Evolutionary conservation across 2,888 invertebrate species (phyloP), one percentile per base, ranked within the genome.

Genomic region (Elysia crispata): DNA sequence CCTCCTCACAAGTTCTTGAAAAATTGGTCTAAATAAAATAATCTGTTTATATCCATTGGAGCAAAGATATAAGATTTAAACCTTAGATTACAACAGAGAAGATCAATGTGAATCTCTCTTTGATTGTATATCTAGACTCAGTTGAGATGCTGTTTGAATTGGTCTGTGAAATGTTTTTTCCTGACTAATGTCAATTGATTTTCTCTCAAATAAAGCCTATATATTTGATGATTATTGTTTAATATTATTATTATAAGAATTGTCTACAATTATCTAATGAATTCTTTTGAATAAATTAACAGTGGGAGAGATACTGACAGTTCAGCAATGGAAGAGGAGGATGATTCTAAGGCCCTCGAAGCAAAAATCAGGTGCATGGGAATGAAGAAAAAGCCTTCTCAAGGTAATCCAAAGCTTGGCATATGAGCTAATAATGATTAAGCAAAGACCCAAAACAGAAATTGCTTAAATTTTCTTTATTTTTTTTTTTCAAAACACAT

Each of bases 331-430:
- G 93, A 93, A 80, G 92, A 90, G 33, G 87, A 87, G 33, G 90
- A 90, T 82, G 90, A 92, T 84, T 91, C 92, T 84, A 93, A 93
- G 83, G 92, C 92, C 15, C 90, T 93, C 89, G 93, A 93, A 86
- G 92, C 92, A 75, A 92, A 92, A 83, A 91, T 93, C 73, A 88
- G 92, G 41, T 93, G 93, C 84, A 91, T 92, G 83, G 92, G 91
- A 76, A 89, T 92, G 82, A 91, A 92, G 81, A 92, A 92, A 76
- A 92, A 92, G 81, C 92, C 91, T 73, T 92, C 93, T 54, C 91
- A 91, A 84, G 92, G 92, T 92, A 85, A 77, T 41, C 3, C 41
- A 6, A 41, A 41, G 41, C 41, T 6, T 41, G 41, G 11, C 41
- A 41, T 11, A 41, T 41, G 41, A 41, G 3, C 41, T 41, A 3